Conservation (phyloP, 2,888 invertebrate genomes). For the Aphidoletes aphidimyza region DNA sequence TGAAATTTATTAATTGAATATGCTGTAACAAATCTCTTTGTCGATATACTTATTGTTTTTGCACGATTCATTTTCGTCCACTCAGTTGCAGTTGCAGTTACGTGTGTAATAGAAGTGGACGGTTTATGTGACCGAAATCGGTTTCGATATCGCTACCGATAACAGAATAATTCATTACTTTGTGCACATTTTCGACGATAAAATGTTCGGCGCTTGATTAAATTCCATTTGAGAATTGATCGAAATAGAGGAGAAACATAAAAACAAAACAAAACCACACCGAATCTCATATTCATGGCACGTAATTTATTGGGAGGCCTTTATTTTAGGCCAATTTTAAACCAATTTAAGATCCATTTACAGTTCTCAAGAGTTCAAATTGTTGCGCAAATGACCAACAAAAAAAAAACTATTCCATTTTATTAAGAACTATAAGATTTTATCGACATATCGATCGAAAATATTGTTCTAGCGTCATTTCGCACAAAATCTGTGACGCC, state of each 20-base stretch:
- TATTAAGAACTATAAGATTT: background rate
- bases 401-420: background rate
- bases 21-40: conserved; percentile 51
- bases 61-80: background rate
- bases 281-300: conserved; percentile 5
- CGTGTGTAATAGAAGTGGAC: conserved; percentile 25
- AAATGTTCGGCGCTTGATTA: conserved; percentile 17
- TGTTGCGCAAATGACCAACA: background rate
- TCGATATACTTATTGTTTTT: conserved; percentile 45
- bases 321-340: background rate
- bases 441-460: conserved; percentile 14
- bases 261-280: too few relatives aligned
- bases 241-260: too few relatives aligned
- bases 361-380: background rate
- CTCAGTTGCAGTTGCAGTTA: background rate
- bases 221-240: conserved; percentile 34
- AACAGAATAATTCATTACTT: conserved; percentile 39
- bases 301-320: conserved; percentile 4
- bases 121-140: background rate
- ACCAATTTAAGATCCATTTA: conserved; percentile 43
- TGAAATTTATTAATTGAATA: conserved; percentile 49
- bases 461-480: conserved; percentile 42
- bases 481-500: background rate
- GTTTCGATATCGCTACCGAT: conserved; percentile 41
- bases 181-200: background rate